Evolutionary conservation across 2,113 vertebrate species (phyloP).

Genomic region (Shinisaurus crocodilurus): DNA sequence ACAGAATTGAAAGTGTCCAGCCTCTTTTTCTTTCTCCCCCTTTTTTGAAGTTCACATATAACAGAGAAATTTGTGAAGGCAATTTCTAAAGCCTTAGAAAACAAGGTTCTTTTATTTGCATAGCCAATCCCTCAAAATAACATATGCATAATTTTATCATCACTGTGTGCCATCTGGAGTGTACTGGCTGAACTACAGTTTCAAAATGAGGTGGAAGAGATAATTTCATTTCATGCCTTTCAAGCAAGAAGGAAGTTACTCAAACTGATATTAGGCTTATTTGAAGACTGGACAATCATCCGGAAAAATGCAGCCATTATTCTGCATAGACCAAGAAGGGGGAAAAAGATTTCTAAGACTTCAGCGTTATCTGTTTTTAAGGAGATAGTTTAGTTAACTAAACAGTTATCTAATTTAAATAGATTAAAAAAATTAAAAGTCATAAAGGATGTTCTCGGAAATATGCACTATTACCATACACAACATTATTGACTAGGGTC

Average conservation of each 20-base stretch:
- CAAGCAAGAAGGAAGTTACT: slow-evolving; percentile 53
- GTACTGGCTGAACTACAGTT: slow-evolving; percentile 76
- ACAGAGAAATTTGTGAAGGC: slow-evolving; percentile 56
- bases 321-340: slow-evolving; percentile 38
- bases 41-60: slow-evolving; percentile 31
- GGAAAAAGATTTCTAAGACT: slow-evolving; percentile 36
- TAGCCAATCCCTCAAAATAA: slow-evolving; percentile 68
- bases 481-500: background rate
- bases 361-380: slow-evolving; percentile 35
- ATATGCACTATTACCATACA: background rate
- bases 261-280: slow-evolving; percentile 61
- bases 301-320: slow-evolving; percentile 34
- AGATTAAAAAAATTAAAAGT: background rate
- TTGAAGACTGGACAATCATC: slow-evolving; percentile 61
- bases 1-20: slow-evolving; percentile 40
- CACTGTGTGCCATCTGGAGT: slow-evolving; percentile 83
- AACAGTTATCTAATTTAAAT: background rate
- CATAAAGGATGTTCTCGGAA: slow-evolving; percentile 24
- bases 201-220: slow-evolving; percentile 65
- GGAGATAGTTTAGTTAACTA: background rate
- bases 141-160: slow-evolving; percentile 76
- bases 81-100: slow-evolving; percentile 68
- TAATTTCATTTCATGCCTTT: slow-evolving; percentile 61
- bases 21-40: background rate
- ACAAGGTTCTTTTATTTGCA: slow-evolving; percentile 68